Conservation (phyloP, 1,140 invertebrate species). For the Ips typographus region DNA sequence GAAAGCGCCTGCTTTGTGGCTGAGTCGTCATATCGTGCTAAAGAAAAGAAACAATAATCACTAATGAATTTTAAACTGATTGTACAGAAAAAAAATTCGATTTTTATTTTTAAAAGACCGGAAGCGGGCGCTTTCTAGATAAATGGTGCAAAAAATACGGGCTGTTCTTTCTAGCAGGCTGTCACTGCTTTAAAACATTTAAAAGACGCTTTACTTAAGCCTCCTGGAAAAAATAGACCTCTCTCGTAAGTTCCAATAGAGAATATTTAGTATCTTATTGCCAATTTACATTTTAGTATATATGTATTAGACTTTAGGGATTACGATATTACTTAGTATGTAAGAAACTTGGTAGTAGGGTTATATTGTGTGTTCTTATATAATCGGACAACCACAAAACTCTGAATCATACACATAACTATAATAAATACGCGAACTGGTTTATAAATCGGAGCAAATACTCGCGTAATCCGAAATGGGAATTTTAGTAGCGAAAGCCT, state of each 20-base stretch:
- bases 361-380: conserved; percentile 48
- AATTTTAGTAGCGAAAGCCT: conserved; percentile 12
- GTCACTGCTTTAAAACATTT: conserved; percentile 46
- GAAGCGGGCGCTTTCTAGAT: conserved; percentile 26
- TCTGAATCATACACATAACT: conserved; percentile 43
- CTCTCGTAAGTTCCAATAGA: conserved; percentile 49
- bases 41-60: conserved; percentile 38
- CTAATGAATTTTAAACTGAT: conserved; percentile 21
- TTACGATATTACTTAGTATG: conserved; percentile 51
- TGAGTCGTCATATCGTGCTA: conserved; percentile 40
- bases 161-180: conserved; percentile 40
- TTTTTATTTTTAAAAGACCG: conserved; percentile 27
- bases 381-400: conserved; percentile 46
- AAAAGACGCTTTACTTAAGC: conserved; percentile 48
- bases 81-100: conserved; percentile 1
- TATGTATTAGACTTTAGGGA: conserved; percentile 50
- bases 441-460: neutral
- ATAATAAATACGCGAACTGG: neutral
- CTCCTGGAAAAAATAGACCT: conserved; percentile 43
- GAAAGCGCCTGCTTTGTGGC: conserved; percentile 26
- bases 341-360: conserved; percentile 51
- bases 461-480: neutral
- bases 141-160: conserved; percentile 47
- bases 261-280: conserved; percentile 51
- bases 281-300: conserved; percentile 51